These are phyloP conservation scores for Anticlea derivata DNA, from an alignment of 2,888 invertebrate species.

Conservation along the genomic window DNA sequence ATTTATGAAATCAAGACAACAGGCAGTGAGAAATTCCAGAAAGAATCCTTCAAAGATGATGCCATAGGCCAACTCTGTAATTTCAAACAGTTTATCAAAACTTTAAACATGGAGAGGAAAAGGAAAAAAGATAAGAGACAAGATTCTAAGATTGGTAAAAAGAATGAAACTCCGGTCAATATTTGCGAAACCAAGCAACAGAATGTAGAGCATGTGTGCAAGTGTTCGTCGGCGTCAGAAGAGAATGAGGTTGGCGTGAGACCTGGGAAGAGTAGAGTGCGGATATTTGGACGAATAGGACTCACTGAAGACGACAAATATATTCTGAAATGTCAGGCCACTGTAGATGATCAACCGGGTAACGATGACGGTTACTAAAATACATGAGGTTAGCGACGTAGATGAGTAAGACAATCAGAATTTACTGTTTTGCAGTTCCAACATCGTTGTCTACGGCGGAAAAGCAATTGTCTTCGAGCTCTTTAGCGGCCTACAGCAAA, in stretches of 20 bases:
- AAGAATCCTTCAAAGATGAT: slow-evolving; percentile 42
- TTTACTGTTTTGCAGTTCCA: slow-evolving; percentile 15
- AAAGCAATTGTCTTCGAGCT: slow-evolving; percentile 6
- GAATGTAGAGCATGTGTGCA: slow-evolving; percentile 4
- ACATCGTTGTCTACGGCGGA: slow-evolving; percentile 3
- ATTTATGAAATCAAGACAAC: slow-evolving; percentile 59
- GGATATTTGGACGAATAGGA: slow-evolving; percentile 64
- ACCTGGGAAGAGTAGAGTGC: slow-evolving; percentile 49
- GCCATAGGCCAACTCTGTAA: slow-evolving; percentile 40
- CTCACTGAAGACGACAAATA: slow-evolving; percentile 60
- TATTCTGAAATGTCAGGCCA: slow-evolving; percentile 64
- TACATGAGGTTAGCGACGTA: background rate
- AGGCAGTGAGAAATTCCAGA: slow-evolving; percentile 53
- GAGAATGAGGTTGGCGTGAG: background rate
- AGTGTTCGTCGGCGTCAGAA: slow-evolving; percentile 1
- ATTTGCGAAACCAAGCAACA: slow-evolving; percentile 1
- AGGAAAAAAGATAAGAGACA: slow-evolving; percentile 36
- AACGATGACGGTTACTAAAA: slow-evolving; percentile 3
- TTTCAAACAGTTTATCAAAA: slow-evolving; percentile 49
- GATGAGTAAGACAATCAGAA: background rate
- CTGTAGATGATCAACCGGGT: slow-evolving; percentile 62
- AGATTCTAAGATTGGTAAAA: slow-evolving; percentile 35
- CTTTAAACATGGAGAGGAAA: slow-evolving; percentile 61
- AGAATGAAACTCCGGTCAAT: slow-evolving; percentile 14
- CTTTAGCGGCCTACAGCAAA: slow-evolving; percentile 1